These are phyloP conservation scores for Sibirionetta formosa DNA, from an alignment of 2,797 vertebrate species.

Conservation along the genomic window DNA sequence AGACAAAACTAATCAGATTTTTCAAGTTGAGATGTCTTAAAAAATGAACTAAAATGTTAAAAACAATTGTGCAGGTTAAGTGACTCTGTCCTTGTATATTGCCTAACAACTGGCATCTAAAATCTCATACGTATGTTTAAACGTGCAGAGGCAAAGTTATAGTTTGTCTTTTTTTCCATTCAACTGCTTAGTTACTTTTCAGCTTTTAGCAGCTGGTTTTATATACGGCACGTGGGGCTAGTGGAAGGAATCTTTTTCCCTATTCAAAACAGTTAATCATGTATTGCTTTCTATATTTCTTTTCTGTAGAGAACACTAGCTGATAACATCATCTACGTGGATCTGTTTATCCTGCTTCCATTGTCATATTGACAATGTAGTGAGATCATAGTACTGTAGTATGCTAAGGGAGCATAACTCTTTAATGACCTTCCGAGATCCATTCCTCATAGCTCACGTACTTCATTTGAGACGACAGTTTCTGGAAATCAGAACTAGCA, in stretches of 20 bases:
- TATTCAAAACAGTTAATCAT: conserved; percentile 64
- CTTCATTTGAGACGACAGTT: neutral
- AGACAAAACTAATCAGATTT: neutral
- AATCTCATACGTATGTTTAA: neutral
- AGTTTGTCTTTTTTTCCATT: neutral
- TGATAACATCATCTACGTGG: neutral
- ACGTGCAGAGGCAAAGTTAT: neutral
- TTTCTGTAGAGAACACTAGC: conserved; percentile 29
- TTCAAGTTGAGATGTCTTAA: neutral
- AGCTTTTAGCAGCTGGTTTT: conserved; percentile 15
- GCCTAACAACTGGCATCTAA: neutral
- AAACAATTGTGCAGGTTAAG: neutral
- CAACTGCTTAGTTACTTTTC: neutral
- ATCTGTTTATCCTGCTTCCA: conserved; percentile 52
- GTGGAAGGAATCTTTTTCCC: conserved; percentile 33
- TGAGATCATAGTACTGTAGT: conserved; percentile 40
- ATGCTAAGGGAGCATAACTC: conserved; percentile 45
- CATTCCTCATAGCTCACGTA: neutral
- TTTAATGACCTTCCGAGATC: conserved; percentile 4
- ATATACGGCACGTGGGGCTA: neutral
- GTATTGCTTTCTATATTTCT: conserved; percentile 9
- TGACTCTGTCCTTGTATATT: neutral
- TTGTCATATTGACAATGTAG: conserved; percentile 60
- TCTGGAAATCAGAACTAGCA: neutral
- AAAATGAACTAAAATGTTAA: neutral